Base-by-base conservation (phyloP, 2,797 vertebrate species). In the Discoglossus pictus region DNA sequence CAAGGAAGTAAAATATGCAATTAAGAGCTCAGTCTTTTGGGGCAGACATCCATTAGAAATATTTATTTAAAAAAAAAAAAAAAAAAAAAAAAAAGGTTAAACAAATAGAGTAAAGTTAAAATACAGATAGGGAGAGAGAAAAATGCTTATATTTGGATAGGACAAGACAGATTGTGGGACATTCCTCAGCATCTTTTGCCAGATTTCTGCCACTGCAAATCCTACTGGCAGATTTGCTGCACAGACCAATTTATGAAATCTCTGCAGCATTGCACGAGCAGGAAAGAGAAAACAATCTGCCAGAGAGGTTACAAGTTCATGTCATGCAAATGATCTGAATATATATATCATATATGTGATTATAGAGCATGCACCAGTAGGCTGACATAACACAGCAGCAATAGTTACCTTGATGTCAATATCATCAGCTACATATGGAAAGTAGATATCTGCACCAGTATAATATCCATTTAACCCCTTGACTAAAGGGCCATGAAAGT, bases 81-180 rank as follows among this genome's bases (percentile, higher is more conserved):
- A 31, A 31, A 31, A n/a, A n/a, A n/a, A n/a, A n/a, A 18, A 35
- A 61, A 58, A 68, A 68, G 65, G 47, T 68, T 60, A 68, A 68
- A 61, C 44, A 51, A 58, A 66, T 50, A 66, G 34, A 58, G 43
- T 31, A 9, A 50, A 15, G 64, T 40, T 56, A 47, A 47, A 65
- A 44, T 38, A 43, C 31, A 36, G 52, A 65, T 55, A 65, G 27
- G 15, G 42, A n/a, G n/a, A n/a, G 39, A 46, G 55, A n/a, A 48
- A 47, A 55, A 46, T 65, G 63, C 63, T 55, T 65, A 44, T 46
- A 54, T 65, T 56, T 56, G 52, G 34, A 56, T 15, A 56, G 51
- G 16, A 34, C 6, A 34, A 63, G 61, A 63, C 61, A 63, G 48
- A 63, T 63, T 63, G 47, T 63, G 61, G 61, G 61, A 53, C 42